phyloP scores from a whole-genome alignment of 2,113 vertebrate species.

The Procavia capensis region DNA sequence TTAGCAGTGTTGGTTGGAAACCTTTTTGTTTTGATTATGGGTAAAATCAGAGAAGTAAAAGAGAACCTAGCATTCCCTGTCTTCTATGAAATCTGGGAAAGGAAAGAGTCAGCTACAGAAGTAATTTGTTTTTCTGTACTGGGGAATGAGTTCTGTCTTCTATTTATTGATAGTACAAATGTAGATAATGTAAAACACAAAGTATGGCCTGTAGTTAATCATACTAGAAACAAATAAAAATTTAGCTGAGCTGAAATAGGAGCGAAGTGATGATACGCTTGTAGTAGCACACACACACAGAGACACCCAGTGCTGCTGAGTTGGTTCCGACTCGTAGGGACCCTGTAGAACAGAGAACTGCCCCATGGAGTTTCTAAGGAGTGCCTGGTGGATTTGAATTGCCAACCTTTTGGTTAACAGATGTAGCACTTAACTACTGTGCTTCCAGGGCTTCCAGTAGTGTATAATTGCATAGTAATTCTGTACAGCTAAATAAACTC shows the following conservation, averaged over 20 bases:
- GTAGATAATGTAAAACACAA: accelerated
- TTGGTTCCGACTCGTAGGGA: no score
- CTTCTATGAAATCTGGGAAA: not conserved
- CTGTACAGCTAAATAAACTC: not conserved
- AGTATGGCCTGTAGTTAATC: not conserved
- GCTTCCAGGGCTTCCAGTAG: no score
- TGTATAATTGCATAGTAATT: not conserved
- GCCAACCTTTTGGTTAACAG: no score
- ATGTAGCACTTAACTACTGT: no score
- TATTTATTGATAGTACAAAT: accelerated
- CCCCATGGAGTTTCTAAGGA: no score
- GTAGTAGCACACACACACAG: no score
- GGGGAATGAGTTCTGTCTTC: not conserved
- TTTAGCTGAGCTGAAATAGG: no score
- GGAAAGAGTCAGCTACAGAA: not conserved
- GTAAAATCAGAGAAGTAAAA: not conserved
- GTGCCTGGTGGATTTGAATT: no score
- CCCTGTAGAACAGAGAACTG: no score
- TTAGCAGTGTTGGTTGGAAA: not conserved
- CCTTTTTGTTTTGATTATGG: not conserved
- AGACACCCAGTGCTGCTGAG: no score
- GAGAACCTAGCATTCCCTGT: no score
- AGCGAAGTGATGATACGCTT: no score
- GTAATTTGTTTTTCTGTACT: accelerated
- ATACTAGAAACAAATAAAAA: accelerated